Percentiles rank a stretch among this genome's conserved stretches.
phyloP scores from a whole-genome alignment of 2,797 vertebrate species.

The Cebuella pygmaea region DNA sequence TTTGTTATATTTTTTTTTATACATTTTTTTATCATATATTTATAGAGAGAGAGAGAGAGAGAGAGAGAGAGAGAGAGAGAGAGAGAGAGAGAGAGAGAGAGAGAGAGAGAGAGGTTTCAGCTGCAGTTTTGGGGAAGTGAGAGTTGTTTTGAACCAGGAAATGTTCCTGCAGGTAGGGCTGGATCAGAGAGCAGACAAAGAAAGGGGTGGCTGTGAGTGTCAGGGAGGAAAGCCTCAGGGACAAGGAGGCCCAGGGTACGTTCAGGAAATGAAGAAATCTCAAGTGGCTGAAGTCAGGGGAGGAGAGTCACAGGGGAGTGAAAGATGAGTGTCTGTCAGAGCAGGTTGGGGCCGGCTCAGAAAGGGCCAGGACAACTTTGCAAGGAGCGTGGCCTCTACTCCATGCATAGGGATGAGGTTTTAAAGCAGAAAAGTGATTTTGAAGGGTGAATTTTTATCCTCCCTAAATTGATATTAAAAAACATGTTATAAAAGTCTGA shows the following conservation, averaged over 20 bases:
- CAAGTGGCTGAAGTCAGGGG: conserved; percentile 22
- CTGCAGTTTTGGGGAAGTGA: conserved; percentile 47
- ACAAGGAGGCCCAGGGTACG: not conserved
- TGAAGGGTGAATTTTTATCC: conserved; percentile 1
- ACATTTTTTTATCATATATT: too few species aligned
- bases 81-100: not conserved
- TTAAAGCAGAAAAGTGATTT: conserved; percentile 49
- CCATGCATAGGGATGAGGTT: not conserved
- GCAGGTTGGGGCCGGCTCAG: not conserved
- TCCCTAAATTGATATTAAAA: conserved; percentile 34
- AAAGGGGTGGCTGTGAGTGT: not conserved
- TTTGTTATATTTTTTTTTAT: too few species aligned
- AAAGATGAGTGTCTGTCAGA: not conserved
- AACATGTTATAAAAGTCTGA: conserved; percentile 9
- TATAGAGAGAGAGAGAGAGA: not conserved
- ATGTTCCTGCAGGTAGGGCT: conserved; percentile 48
- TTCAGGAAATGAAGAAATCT: not conserved
- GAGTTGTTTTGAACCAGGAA: conserved; percentile 39
- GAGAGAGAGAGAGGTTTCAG: conserved; percentile 44
- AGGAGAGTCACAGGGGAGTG: not conserved
- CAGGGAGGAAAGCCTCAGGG: conserved; percentile 38
- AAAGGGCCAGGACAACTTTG: not conserved
- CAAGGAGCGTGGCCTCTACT: not conserved
- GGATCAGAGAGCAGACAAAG: conserved; percentile 22
- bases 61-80: too few species aligned